Evolutionary conservation across 2,888 invertebrate species (phyloP).

Genomic region (Stegana nigrithorax): DNA sequence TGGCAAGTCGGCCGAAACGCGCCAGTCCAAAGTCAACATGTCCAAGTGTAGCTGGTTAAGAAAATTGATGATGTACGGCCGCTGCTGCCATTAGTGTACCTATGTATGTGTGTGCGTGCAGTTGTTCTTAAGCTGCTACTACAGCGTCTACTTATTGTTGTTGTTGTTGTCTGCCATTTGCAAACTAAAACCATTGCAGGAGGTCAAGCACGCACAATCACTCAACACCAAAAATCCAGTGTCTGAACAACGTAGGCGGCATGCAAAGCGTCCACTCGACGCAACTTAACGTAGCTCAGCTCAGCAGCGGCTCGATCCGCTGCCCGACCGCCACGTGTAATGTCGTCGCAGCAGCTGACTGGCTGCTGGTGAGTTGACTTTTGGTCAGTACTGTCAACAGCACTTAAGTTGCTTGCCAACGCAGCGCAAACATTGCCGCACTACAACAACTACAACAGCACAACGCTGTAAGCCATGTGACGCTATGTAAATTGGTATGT

Average conservation of each 20-base stretch:
- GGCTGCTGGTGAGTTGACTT: constrained; percentile 52
- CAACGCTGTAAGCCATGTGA: too few relatives aligned
- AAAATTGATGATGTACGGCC: constrained; percentile 10
- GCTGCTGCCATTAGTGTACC: not conserved
- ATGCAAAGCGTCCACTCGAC: not conserved
- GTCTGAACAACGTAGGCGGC: not conserved
- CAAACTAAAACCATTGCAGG: constrained; percentile 10
- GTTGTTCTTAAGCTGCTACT: not conserved
- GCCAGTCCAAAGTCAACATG: too few relatives aligned
- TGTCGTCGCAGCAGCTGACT: not conserved
- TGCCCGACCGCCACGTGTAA: not conserved
- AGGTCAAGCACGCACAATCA: constrained; percentile 12
- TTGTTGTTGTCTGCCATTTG: not conserved
- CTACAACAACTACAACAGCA: not conserved
- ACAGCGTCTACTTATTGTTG: not conserved
- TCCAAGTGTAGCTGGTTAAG: constrained; percentile 1
- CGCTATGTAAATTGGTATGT: not conserved
- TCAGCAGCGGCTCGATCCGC: too few relatives aligned
- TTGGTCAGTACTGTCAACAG: constrained; percentile 57
- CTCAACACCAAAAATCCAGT: not conserved
- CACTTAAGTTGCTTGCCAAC: constrained; percentile 23
- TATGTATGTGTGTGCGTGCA: not conserved
- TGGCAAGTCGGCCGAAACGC: too few relatives aligned
- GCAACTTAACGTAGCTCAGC: not conserved
- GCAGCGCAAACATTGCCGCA: constrained; percentile 28